Conservation (phyloP, 2,888 invertebrate genomes). For the Orthosia cruda region DNA sequence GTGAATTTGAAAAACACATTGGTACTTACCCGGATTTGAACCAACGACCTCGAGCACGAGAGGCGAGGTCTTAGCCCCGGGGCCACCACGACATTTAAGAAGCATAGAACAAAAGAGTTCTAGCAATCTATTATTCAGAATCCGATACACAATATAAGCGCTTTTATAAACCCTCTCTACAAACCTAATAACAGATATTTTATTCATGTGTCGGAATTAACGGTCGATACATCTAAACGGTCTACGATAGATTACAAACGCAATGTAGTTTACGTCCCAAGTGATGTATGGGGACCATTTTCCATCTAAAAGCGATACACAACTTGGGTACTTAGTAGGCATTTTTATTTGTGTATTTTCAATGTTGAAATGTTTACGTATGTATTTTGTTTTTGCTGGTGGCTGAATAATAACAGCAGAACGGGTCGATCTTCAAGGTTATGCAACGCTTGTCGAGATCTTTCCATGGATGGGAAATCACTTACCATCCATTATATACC, state of each 20-base stretch:
- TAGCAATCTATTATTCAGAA: not conserved
- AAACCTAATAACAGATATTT: constrained; percentile 42
- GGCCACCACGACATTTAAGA: not conserved
- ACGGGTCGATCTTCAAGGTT: not conserved
- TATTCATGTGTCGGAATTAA: constrained; percentile 47
- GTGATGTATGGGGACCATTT: constrained; percentile 53
- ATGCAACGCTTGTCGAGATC: not conserved
- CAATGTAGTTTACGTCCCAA: constrained; percentile 44
- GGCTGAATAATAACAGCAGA: not conserved
- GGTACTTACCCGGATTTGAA: too few species aligned
- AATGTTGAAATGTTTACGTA: not conserved
- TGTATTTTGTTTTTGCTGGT: not conserved
- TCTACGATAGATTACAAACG: constrained; percentile 53
- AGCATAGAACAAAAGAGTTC: not conserved
- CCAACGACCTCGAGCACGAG: too few species aligned
- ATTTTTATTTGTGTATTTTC: not conserved
- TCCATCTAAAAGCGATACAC: constrained; percentile 2
- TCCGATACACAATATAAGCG: constrained; percentile 22
- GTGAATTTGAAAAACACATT: too few species aligned
- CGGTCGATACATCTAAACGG: constrained; percentile 57
- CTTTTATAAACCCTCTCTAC: constrained; percentile 4
- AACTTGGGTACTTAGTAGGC: constrained; percentile 4
- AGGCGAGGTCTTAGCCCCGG: too few species aligned
- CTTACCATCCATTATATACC: not conserved
- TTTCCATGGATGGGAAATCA: not conserved